Evolutionary conservation across 2,113 vertebrate species (phyloP).

Genomic region (Danio rerio): DNA sequence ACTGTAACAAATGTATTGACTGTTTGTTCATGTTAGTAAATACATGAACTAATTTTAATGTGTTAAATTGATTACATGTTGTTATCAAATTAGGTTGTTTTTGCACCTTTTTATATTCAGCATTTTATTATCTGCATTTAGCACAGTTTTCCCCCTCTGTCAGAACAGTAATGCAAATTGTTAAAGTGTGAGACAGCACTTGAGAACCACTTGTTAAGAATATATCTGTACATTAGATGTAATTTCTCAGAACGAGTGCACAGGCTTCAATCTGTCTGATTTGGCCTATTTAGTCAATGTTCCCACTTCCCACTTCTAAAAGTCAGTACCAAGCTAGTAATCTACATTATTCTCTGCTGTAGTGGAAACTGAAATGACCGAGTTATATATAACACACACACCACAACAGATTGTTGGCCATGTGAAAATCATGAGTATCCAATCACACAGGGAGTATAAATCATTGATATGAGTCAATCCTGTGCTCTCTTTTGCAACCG

Average conservation of each 20-base stretch:
- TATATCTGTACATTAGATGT: constrained; percentile 30
- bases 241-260: constrained; percentile 20
- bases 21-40: too few species aligned
- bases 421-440: constrained; percentile 31
- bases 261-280: constrained; percentile 17
- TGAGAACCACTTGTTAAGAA: constrained; percentile 4
- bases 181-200: neutral
- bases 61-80: too few species aligned
- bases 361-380: constrained; percentile 50
- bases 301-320: constrained; percentile 46
- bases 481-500: constrained; percentile 13
- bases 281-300: constrained; percentile 53
- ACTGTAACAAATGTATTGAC: too few species aligned
- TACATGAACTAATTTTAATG: too few species aligned
- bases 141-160: neutral
- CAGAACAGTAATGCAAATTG: neutral
- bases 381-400: constrained; percentile 45
- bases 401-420: constrained; percentile 46
- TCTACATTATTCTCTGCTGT: constrained; percentile 54
- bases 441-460: constrained; percentile 48
- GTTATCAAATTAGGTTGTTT: too few species aligned
- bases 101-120: too few species aligned
- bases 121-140: neutral
- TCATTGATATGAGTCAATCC: constrained; percentile 28
- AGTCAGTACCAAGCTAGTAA: constrained; percentile 40